phyloP scores from a whole-genome alignment of 2,888 invertebrate genomes.

The Merodon equestris region DNA sequence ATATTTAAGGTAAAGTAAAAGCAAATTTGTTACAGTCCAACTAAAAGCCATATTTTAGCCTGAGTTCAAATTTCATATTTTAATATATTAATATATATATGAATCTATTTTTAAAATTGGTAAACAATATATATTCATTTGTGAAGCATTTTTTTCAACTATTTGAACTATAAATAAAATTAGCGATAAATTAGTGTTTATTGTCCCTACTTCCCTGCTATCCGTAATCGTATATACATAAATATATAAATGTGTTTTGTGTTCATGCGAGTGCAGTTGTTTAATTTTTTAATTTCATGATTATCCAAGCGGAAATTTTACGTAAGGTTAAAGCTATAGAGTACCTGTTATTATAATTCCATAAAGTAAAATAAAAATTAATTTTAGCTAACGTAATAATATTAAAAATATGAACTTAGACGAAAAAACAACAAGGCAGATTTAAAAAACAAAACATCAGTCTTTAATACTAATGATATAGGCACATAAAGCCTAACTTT shows the following conservation, averaged over 20 bases:
- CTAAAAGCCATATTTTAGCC: no score
- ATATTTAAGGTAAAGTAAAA: no score
- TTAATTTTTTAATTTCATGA: conserved; percentile 25
- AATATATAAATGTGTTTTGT: conserved; percentile 25
- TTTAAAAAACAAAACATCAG: conserved; percentile 4
- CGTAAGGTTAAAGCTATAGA: conserved; percentile 79
- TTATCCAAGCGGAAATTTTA: conserved; percentile 67
- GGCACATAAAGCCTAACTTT: conserved; percentile 56
- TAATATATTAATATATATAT: no score
- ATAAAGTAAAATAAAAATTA: conserved; percentile 70
- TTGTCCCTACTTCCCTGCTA: background rate
- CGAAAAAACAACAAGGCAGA: background rate
- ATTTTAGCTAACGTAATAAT: conserved; percentile 44
- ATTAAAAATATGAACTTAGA: conserved; percentile 18
- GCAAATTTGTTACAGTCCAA: no score
- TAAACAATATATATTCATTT: no score
- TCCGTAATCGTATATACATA: conserved; percentile 28
- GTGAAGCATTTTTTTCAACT: no score
- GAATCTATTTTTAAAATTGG: no score
- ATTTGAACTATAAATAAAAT: no score
- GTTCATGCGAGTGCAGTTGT: conserved; percentile 31
- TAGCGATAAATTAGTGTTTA: background rate
- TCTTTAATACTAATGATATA: conserved; percentile 50
- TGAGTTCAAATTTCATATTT: no score
- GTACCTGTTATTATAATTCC: conserved; percentile 77